Evolutionary conservation across 2,113 vertebrate genomes (phyloP), one percentile per base, ranked within the genome.

Genomic region (Dolichotis patagonum): DNA sequence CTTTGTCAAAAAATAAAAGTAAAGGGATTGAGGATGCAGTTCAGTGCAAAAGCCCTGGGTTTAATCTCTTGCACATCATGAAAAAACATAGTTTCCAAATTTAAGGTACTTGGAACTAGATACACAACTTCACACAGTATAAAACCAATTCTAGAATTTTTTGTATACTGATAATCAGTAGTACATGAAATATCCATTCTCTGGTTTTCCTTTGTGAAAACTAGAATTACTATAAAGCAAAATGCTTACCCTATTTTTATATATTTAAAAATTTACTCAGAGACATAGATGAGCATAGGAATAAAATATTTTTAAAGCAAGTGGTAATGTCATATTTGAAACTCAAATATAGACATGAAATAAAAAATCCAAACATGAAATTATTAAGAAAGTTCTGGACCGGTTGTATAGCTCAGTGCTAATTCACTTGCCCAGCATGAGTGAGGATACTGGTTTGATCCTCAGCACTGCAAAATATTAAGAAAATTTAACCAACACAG

Each of bases 201-300:
- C 69, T 97, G 95, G 90, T 97, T 93, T 98, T 96, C 69, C 67
- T 82, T 96, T 85, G 41, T 98, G 96, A 98, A 98, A 96, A 97
- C 22, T 88, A 85, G 91, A 97, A 96, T 97, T 95, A 92, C 91
- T 83, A 96, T 80, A 87, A 97, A 38, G 81, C 26, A 92, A 90
- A 94, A 93, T 94, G 97, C 97, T 98, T 96, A 98, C 96, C 95
- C 96, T 83, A 94, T 94, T 87, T 80, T 88, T 91, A 94, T 71
- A 80, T 90, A 97, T 98, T 97, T 96, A 96, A 98, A 98, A 54
- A 94, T 90, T 96, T 96, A 97, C 78, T 98, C 88, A 41, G 28
- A 96, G 92, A 94, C 54, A 32, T 75, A 67, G 86, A 88, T 97
- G 96, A 97, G 63, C 2, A 24, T 90, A 82, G 60, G 67, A 97